Percentiles rank a stretch among this genome's conserved stretches.
Evolutionary conservation across 2,888 invertebrate species (phyloP).

Genomic region (Harpalus rufipes): DNA sequence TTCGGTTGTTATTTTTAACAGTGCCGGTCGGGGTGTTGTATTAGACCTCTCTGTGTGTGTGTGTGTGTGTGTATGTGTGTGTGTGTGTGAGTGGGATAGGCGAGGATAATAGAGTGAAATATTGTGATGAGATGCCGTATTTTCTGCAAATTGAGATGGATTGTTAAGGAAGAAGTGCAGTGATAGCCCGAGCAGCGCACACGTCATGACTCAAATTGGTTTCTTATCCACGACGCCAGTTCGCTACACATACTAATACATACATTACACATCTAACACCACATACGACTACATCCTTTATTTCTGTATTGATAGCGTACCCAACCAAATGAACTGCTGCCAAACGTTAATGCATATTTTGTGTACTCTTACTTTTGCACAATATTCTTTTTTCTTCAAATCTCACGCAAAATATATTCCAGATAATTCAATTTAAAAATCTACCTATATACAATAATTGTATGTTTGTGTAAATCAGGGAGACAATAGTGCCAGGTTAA

Average conservation of each 20-base stretch:
- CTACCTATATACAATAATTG: too few species aligned
- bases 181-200: conserved; percentile 55
- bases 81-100: too few species aligned
- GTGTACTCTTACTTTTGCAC: conserved; percentile 18
- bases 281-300: not conserved
- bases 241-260: conserved; percentile 39
- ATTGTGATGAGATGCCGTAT: conserved; percentile 72
- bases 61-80: conserved; percentile 69
- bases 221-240: conserved; percentile 55
- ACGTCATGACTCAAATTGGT: conserved; percentile 61
- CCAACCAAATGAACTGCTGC: conserved; percentile 28
- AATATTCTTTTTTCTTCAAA: not conserved
- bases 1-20: conserved; percentile 73
- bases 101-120: conserved; percentile 73
- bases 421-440: conserved; percentile 1
- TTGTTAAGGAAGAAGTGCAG: conserved; percentile 68
- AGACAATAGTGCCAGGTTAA: too few species aligned
- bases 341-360: conserved; percentile 63
- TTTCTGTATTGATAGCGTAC: conserved; percentile 39
- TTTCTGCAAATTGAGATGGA: conserved; percentile 71
- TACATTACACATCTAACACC: not conserved
- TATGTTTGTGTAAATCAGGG: too few species aligned
- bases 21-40: conserved; percentile 68
- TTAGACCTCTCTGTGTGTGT: conserved; percentile 71
- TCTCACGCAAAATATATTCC: not conserved